Evolutionary conservation across 2,888 invertebrate species (phyloP).

Genomic region (Clanis bilineata): DNA sequence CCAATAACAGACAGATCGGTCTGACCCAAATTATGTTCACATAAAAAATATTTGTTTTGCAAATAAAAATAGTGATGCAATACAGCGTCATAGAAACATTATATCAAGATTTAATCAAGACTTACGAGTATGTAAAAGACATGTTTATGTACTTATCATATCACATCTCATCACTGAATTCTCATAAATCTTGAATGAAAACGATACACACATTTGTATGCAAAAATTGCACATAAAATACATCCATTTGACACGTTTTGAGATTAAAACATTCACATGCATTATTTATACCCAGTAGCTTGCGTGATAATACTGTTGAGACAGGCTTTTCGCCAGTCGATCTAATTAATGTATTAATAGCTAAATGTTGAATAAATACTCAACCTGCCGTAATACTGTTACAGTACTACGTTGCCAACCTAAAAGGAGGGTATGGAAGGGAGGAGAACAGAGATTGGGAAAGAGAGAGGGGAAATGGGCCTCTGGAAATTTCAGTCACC

Average conservation of each 20-base stretch:
- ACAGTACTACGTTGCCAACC: too few species aligned
- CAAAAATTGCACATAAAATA: neutral
- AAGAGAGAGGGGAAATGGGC: too few species aligned
- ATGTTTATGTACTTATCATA: neutral
- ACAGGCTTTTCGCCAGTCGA: neutral
- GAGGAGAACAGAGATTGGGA: too few species aligned
- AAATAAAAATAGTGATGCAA: too few species aligned
- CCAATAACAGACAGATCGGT: too few species aligned
- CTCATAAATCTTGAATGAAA: neutral
- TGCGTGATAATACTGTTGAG: neutral
- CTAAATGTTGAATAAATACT: too few species aligned
- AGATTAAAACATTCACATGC: neutral
- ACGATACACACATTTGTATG: neutral
- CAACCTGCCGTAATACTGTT: too few species aligned
- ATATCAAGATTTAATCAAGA: neutral
- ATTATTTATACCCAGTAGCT: constrained; percentile 1
- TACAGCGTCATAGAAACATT: too few species aligned
- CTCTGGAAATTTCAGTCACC: too few species aligned
- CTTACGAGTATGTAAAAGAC: neutral
- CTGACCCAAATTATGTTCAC: too few species aligned
- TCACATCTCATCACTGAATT: neutral
- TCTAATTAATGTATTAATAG: neutral
- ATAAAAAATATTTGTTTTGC: too few species aligned
- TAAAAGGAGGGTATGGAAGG: too few species aligned
- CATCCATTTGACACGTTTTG: neutral